Evolutionary conservation across 2,113 vertebrate species (phyloP), one percentile per base, ranked within the genome.

Genomic region (Dicentrarchus labrax): DNA sequence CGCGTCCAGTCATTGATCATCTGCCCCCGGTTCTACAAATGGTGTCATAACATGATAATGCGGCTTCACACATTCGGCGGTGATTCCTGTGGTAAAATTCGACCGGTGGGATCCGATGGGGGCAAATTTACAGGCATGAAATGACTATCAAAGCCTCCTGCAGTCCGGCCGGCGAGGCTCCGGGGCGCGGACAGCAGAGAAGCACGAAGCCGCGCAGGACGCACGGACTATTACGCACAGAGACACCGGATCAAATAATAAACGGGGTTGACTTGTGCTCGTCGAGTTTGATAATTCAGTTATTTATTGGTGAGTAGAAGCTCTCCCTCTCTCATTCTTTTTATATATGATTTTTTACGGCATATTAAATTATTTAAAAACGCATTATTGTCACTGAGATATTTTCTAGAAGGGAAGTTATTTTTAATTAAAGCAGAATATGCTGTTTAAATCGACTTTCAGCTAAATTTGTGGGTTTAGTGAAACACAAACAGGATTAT

Each of bases 21-120:
- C 76, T 73, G 51, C 75, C 85, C 89, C 69, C 72, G 68, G 82
- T 86, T 91, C 88, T 81, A 90, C 78, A 71, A 80, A 88, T 78
- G 72, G 89, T 71, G 88, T 94, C 90, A 95, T 89, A 91, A 90
- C 89, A 93, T 53, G 88, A 94, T 86, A 88, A 88, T 83, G 76
- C 84, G 89, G 66, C 83, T 88, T 93, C 91, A 92, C 85, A 50
- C 88, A 76, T 89, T 76, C 88, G 50, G 73, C 65, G 78, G 75
- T 72, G 89, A 88, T 88, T 83, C 89, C 86, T 88, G 80, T 68
- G 93, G 78, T 83, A 76, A 68, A 93, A 81, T 79, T 79, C 56
- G 90, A 92, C 89, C 85, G 83, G 47, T 86, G 80, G 80, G 86
- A 89, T 71, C 76, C 76, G 86, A 84, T 71, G 88, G 80, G 30